A percentile compares a stretch with the other conserved stretches of the same genome.
These are phyloP conservation scores for Tinea trinotella DNA, from an alignment of 2,888 invertebrate genomes.

Conservation along the genomic window DNA sequence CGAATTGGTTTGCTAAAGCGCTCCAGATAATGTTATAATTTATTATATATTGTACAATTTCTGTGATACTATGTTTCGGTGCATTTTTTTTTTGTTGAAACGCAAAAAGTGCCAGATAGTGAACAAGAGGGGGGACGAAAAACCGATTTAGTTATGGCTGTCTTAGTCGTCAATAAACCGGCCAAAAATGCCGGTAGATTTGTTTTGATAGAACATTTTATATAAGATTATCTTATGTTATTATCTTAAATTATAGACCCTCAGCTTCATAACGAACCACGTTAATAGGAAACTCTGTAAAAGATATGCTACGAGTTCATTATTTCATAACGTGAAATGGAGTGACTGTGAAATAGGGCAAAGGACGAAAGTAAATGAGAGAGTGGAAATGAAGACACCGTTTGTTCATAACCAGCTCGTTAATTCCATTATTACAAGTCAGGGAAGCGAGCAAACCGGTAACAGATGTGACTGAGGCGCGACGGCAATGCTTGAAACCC, in stretches of 20 bases:
- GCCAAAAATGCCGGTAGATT: too few species aligned
- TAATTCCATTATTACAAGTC: slow-evolving; percentile 69
- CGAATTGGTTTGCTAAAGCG: slow-evolving; percentile 25
- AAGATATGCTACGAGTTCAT: slow-evolving; percentile 29
- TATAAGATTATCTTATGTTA: too few species aligned
- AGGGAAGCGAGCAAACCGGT: slow-evolving; percentile 57
- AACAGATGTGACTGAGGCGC: slow-evolving; percentile 51
- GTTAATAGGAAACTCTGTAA: not conserved
- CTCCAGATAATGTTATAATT: not conserved
- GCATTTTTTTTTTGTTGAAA: too few species aligned
- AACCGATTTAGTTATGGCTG: too few species aligned
- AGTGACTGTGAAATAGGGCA: slow-evolving; percentile 65
- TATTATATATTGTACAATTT: not conserved
- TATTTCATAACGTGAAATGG: slow-evolving; percentile 65
- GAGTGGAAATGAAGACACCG: slow-evolving; percentile 68
- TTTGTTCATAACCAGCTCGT: slow-evolving; percentile 71
- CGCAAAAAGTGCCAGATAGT: too few species aligned
- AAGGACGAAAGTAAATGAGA: slow-evolving; percentile 52
- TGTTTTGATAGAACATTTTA: too few species aligned
- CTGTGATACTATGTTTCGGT: not conserved
- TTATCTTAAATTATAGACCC: too few species aligned
- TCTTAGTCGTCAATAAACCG: too few species aligned
- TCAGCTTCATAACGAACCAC: not conserved
- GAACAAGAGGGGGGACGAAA: too few species aligned
- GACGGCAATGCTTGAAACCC: not conserved